Base-by-base conservation (phyloP, 1,140 invertebrate species). In the Sesamia nonagrioides region DNA sequence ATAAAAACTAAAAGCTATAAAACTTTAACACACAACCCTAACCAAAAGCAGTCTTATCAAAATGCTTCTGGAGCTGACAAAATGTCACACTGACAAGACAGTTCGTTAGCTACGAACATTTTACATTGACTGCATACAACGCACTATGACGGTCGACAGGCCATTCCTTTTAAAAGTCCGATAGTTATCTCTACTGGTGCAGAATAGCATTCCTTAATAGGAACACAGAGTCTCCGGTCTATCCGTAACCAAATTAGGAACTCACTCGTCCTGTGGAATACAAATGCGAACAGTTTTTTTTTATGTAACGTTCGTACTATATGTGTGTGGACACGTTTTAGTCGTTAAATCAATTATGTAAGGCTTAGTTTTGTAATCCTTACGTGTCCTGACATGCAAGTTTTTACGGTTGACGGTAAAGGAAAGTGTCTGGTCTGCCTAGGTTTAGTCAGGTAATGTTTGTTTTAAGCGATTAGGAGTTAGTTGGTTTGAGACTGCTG, bases 221-320 rank as follows among this genome's bases (percentile, higher is more conserved):
- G 68, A 15, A 61, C 18, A 61, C 68, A 21, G 33, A 58, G 66
- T 58, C 54, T 71, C 66, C 66, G 27, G 45, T 78, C 77, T 72
- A 78, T 78, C n/a, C 68, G 68, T 37, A 63, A 72, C 77, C 61
- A 78, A 72, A 78, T 72, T 78, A 61, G 77, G 77, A 50, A n/a
- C 17, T 58, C 54, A 27, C 27, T 72, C 45, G 56, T 72, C 42
- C 66, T 50, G n/a, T 40, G 18, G 77, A 78, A 78, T 78, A 78
- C 77, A 50, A 72, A 78, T 78, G 77, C 45, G 27, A 33, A 9
- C 18, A 33, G 45, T 18, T 17, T 45, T 66, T 78, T 78, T 78
- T 78, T 78, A 78, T 72, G 40, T 78, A 78, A 78, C 56, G 42
- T 50, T 35, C 60, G 61, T 33, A 60, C 42, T 69, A 18, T n/a